These are phyloP conservation scores for Anguilla pacifica DNA, from an alignment of 2,797 vertebrate species.

Conservation along the genomic window DNA sequence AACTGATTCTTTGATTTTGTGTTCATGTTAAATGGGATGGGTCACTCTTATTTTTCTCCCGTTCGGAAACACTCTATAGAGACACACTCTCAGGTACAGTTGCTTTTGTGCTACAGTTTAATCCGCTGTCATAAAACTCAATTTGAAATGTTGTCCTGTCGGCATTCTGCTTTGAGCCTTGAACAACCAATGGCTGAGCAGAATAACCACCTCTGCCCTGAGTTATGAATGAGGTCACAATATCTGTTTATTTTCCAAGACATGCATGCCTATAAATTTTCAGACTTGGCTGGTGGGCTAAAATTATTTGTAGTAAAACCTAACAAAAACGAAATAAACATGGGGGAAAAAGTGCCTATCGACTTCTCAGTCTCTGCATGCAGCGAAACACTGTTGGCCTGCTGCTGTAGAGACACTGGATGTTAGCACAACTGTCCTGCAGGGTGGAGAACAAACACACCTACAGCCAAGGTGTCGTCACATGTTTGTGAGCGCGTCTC, in stretches of 20 bases:
- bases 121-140: conserved; percentile 71
- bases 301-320: conserved; percentile 79
- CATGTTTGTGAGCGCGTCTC: background rate
- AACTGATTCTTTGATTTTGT: background rate
- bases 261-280: conserved; percentile 75
- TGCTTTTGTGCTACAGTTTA: conserved; percentile 67
- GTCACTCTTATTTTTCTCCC: background rate
- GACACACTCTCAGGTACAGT: conserved; percentile 34
- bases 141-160: conserved; percentile 75
- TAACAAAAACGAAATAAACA: conserved; percentile 68
- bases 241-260: conserved; percentile 78
- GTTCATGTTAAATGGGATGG: background rate
- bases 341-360: conserved; percentile 3
- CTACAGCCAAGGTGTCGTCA: background rate
- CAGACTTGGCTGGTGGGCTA: conserved; percentile 80
- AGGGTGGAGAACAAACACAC: background rate
- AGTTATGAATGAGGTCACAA: conserved; percentile 67
- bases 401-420: background rate
- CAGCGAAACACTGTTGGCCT: background rate
- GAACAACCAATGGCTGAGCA: conserved; percentile 64
- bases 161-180: conserved; percentile 64
- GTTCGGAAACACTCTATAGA: conserved; percentile 47
- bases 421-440: background rate
- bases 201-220: conserved; percentile 70
- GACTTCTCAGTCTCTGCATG: background rate